These are phyloP conservation scores for Cyprinodon variegatus DNA, from an alignment of 2,113 vertebrate species.

Conservation along the genomic window DNA sequence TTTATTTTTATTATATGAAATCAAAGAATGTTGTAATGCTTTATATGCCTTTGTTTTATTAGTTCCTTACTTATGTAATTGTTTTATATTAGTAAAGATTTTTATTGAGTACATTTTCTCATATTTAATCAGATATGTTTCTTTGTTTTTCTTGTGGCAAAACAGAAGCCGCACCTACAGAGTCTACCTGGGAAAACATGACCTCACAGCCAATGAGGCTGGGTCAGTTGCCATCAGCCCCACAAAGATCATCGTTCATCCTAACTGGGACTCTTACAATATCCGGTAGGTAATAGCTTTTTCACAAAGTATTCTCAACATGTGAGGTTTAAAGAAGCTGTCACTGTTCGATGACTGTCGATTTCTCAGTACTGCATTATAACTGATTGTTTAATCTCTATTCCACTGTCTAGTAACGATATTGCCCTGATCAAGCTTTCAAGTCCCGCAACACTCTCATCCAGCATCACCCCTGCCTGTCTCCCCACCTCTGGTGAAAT, in stretches of 20 bases:
- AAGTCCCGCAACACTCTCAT: constrained; percentile 59
- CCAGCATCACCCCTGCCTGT: constrained; percentile 81
- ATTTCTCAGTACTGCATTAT: background rate
- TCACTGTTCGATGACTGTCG: accelerated
- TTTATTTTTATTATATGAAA: background rate
- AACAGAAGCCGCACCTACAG: constrained; percentile 79
- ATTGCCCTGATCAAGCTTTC: constrained; percentile 90
- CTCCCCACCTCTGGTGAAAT: constrained; percentile 73
- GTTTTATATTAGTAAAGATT: background rate
- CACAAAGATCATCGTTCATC: constrained; percentile 78
- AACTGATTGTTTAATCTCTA: constrained; percentile 18
- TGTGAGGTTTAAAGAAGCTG: background rate
- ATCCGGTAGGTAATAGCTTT: constrained; percentile 68
- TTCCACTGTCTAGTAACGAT: constrained; percentile 82
- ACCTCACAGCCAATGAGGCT: constrained; percentile 66
- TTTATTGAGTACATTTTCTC: background rate
- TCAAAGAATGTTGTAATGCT: background rate
- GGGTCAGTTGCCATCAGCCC: constrained; percentile 77
- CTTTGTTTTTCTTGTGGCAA: background rate
- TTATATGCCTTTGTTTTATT: background rate
- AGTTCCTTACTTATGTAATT: background rate
- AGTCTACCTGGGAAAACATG: constrained; percentile 86
- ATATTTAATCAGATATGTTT: background rate
- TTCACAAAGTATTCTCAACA: background rate
- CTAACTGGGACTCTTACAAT: constrained; percentile 80